Evolutionary conservation across 1,140 invertebrate species (phyloP), one percentile per base, ranked within the genome.

Genomic region (Contarinia nasturtii): DNA sequence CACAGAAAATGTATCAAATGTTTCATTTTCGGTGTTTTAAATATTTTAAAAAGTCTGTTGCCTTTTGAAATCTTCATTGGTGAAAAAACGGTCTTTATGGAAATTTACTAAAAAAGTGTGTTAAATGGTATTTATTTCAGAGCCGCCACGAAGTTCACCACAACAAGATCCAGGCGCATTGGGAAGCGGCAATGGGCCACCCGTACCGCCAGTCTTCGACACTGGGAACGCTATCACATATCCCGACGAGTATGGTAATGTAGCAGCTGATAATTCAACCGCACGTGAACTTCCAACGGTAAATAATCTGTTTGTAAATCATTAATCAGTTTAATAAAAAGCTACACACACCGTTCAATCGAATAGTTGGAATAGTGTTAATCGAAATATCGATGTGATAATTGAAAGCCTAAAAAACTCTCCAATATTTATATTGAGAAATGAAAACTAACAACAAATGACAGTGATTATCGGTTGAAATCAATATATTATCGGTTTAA

Each of bases 81-180:
- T n/a, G n/a, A n/a, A n/a, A n/a, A n/a, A n/a, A n/a, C n/a, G n/a
- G n/a, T n/a, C n/a, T n/a, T n/a, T n/a, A n/a, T n/a, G n/a, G n/a
- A n/a, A n/a, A n/a, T n/a, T n/a, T n/a, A n/a, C n/a, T n/a, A n/a
- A n/a, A n/a, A n/a, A n/a, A n/a, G n/a, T n/a, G n/a, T n/a, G n/a
- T n/a, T n/a, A n/a, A 11, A 5, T 43, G 7, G 15, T 18, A 3
- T 19, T 18, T 20, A 20, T 18, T 43, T n/a, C 60, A 82, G 79
- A 82, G 70, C 74, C 79, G 53, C 78, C 79, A 52, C 68, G 73
- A 61, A 80, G 76, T 48, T 79, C 78, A 48, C 73, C 77, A 33
- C 77, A 78, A 56, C 41, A 43, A 43, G 41, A 43, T 21, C 18
- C 41, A 12, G 18, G 15, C 2, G 18, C 18, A 37, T 21, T 44